Percentiles rank a stretch among this genome's conserved stretches.
phyloP scores from a whole-genome alignment of 2,888 invertebrate genomes.

The Leptopterna dolabrata region DNA sequence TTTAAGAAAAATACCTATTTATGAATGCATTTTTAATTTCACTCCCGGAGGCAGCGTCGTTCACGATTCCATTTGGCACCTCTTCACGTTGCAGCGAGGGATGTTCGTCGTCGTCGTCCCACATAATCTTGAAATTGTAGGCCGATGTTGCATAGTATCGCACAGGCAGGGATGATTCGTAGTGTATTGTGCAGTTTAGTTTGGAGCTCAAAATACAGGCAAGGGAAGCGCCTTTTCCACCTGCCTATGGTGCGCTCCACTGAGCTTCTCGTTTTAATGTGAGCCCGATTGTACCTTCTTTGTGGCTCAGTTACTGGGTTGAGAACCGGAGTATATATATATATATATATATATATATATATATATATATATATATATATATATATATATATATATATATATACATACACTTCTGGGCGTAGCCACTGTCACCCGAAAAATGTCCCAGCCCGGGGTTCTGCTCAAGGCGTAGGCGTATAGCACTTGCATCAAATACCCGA shows the following conservation, averaged over 20 bases:
- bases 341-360: too few relatives aligned
- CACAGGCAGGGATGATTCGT: not conserved
- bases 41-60: too few relatives aligned
- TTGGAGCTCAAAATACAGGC: not conserved
- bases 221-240: not conserved
- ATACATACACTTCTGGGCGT: not conserved
- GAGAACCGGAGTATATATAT: not conserved
- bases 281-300: not conserved
- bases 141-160: not conserved
- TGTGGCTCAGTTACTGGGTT: not conserved
- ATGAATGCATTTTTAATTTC: not conserved
- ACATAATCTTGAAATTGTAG: not conserved
- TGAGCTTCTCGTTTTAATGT: not conserved
- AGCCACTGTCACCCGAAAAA: too few relatives aligned
- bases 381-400: too few relatives aligned
- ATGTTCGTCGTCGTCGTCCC: too few relatives aligned
- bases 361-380: too few relatives aligned
- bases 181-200: not conserved
- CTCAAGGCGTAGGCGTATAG: not conserved
- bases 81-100: too few relatives aligned
- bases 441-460: too few relatives aligned
- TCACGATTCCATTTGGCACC: too few relatives aligned
- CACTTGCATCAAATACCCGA: not conserved
- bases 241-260: not conserved
- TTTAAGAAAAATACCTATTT: not conserved